phyloP scores from a whole-genome alignment of 2,797 vertebrate species.

The Emydoidea blandingii region DNA sequence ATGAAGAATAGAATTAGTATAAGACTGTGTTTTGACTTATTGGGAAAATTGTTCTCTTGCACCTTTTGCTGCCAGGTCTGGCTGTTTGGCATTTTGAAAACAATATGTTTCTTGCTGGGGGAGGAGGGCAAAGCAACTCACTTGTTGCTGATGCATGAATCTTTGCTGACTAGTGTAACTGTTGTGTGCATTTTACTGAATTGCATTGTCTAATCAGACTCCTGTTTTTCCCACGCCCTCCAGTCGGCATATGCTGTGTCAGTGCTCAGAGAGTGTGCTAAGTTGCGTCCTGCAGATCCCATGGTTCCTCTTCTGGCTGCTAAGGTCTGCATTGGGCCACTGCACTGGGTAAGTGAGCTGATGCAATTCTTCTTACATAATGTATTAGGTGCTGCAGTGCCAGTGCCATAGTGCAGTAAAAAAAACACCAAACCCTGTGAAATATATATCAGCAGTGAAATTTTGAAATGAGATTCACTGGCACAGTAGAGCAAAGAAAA shows the following conservation, averaged over 20 bases:
- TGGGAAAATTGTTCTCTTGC: background rate
- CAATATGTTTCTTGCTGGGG: accelerated
- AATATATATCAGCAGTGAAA: background rate
- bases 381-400: constrained; percentile 37
- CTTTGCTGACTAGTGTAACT: background rate
- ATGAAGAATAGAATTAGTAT: background rate
- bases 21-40: background rate
- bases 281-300: constrained; percentile 92
- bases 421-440: constrained; percentile 13
- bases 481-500: background rate
- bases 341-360: constrained; percentile 92
- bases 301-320: constrained; percentile 92
- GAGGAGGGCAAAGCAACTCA: background rate
- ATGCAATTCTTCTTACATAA: constrained; percentile 57
- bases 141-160: constrained; percentile 9
- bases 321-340: constrained; percentile 95
- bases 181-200: background rate
- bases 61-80: background rate
- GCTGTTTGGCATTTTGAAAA: background rate
- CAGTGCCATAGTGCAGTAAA: constrained; percentile 11
- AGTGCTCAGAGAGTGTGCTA: constrained; percentile 92
- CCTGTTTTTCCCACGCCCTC: background rate
- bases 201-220: constrained; percentile 39
- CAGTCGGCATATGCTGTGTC: constrained; percentile 94
- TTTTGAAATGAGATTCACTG: constrained; percentile 19